Evolutionary conservation across 2,888 invertebrate species (phyloP).

Genomic region (Temnothorax ravouxi): DNA sequence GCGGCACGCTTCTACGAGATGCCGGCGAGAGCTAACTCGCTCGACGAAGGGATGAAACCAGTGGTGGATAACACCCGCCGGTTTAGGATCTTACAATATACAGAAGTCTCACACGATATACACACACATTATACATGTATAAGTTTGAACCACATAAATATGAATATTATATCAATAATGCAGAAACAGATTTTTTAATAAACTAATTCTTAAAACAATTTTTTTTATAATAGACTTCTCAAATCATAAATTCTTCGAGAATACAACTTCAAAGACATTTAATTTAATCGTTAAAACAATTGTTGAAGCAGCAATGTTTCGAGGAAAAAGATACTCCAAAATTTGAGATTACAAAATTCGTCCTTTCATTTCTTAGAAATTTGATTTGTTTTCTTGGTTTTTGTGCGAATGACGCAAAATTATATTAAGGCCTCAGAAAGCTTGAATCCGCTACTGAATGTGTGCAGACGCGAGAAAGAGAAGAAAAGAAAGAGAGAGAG

Average conservation of each 20-base stretch:
- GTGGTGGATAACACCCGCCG: constrained; percentile 44
- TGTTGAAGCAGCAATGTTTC: not conserved
- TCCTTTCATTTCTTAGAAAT: not conserved
- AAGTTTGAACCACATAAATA: not conserved
- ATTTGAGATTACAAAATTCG: not conserved
- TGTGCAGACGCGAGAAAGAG: not conserved
- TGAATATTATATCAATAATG: not conserved
- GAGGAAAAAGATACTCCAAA: not conserved
- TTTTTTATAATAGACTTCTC: not conserved
- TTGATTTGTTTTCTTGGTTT: not conserved
- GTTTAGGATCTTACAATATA: not conserved
- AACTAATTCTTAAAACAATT: not conserved
- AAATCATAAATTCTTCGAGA: not conserved
- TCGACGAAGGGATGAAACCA: constrained; percentile 39
- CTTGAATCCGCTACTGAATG: constrained; percentile 26
- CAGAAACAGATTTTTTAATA: not conserved
- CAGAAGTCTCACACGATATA: not conserved
- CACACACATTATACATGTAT: not conserved
- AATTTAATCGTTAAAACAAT: not conserved
- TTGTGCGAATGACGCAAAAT: constrained; percentile 13
- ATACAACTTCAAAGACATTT: not conserved
- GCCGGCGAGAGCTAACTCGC: constrained; percentile 39
- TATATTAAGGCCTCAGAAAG: constrained; percentile 15
- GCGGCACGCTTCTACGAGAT: constrained; percentile 67
- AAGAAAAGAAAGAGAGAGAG: not conserved